These are phyloP conservation scores for Rhinopithecus roxellana DNA, from an alignment of 2,113 vertebrate genomes.

Conservation along the genomic window DNA sequence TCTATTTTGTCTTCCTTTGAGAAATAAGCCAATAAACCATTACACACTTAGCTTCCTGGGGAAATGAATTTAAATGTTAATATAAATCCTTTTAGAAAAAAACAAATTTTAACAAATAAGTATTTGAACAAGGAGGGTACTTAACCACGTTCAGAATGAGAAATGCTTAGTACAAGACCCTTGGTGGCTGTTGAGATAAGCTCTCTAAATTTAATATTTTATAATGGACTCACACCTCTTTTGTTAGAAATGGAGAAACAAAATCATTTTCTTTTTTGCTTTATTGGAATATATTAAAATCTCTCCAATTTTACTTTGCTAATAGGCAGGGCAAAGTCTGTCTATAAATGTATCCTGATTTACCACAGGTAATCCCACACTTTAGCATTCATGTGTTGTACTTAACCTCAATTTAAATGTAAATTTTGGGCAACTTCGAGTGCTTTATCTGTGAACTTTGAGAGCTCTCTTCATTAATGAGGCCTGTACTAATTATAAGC, in stretches of 20 bases:
- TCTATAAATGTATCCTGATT: constrained; percentile 74
- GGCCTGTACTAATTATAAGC: constrained; percentile 84
- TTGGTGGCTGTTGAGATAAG: constrained; percentile 77
- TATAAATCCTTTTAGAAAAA: constrained; percentile 79
- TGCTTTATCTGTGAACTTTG: constrained; percentile 83
- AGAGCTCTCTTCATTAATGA: constrained; percentile 84
- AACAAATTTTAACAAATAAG: constrained; percentile 81
- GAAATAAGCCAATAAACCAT: constrained; percentile 79
- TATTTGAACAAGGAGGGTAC: constrained; percentile 80
- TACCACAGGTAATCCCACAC: constrained; percentile 81
- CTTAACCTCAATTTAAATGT: constrained; percentile 90
- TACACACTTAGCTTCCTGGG: constrained; percentile 77
- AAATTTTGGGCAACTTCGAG: constrained; percentile 87
- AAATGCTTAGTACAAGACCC: constrained; percentile 65
- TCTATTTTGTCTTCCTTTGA: constrained; percentile 76
- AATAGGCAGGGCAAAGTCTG: constrained; percentile 74
- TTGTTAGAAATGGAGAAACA: constrained; percentile 75
- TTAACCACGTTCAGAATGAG: constrained; percentile 80
- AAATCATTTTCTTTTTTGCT: constrained; percentile 70
- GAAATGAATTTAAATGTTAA: constrained; percentile 83
- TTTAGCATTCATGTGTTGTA: constrained; percentile 81
- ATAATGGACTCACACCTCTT: constrained; percentile 76
- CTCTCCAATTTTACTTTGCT: constrained; percentile 76
- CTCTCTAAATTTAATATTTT: constrained; percentile 82
- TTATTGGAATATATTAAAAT: constrained; percentile 74